A percentile compares a stretch with the other conserved stretches of the same genome.
phyloP scores from a whole-genome alignment of 35 echinoderm and acorn worm species.

The Lytechinus pictus region DNA sequence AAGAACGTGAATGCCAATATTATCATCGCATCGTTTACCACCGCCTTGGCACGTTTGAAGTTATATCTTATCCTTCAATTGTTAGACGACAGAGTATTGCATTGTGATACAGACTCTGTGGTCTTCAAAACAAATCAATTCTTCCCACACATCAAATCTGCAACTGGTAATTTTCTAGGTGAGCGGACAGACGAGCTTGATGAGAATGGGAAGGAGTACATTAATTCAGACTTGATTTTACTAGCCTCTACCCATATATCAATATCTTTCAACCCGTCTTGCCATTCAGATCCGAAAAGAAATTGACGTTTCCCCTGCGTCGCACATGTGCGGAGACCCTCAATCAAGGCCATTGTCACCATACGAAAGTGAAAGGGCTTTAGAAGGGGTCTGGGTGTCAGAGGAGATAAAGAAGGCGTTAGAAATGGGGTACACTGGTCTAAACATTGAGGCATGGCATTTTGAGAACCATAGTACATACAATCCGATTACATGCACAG shows the following conservation, averaged over 20 bases:
- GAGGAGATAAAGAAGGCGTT: too few species aligned
- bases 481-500: not conserved
- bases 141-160: constrained; percentile 20
- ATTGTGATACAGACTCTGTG: constrained; percentile 78
- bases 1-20: constrained; percentile 2
- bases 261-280: not conserved
- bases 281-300: not conserved
- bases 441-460: too few species aligned
- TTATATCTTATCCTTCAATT: constrained; percentile 66
- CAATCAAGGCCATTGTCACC: not conserved
- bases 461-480: not conserved
- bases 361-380: not conserved
- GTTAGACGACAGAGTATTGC: constrained; percentile 55
- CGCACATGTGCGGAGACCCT: not conserved
- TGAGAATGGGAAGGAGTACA: too few species aligned
- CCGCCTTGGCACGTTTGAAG: constrained; percentile 73
- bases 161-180: too few species aligned
- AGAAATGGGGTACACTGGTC: too few species aligned
- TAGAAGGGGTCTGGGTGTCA: too few species aligned
- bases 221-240: too few species aligned
- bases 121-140: constrained; percentile 48
- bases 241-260: too few species aligned
- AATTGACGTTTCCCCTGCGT: not conserved
- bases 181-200: too few species aligned
- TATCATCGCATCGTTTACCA: not conserved